These are phyloP conservation scores for Echeneis naucrates DNA, from an alignment of 2,797 vertebrate genomes.

Conservation along the genomic window DNA sequence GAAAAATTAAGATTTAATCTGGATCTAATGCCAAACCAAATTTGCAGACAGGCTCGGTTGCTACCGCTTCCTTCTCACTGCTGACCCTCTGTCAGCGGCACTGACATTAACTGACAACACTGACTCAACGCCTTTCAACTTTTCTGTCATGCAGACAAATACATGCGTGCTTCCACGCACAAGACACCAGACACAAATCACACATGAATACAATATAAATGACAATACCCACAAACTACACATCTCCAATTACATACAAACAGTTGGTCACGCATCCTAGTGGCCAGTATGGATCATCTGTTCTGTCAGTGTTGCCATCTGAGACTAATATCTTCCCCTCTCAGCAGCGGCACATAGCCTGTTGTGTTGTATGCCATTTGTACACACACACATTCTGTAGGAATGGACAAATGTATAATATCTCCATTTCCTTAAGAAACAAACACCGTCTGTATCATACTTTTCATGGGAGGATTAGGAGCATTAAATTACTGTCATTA, in stretches of 20 bases:
- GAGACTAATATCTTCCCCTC: conserved; percentile 7
- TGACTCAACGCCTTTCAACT: conserved; percentile 59
- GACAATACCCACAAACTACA: background rate
- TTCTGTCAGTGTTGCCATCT: background rate
- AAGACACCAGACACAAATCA: conserved; percentile 4
- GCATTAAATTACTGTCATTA: background rate
- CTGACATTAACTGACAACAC: conserved; percentile 61
- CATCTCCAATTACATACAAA: background rate
- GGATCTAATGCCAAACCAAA: conserved; percentile 4
- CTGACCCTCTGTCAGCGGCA: conserved; percentile 54
- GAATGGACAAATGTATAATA: background rate
- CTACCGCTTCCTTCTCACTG: conserved; percentile 6
- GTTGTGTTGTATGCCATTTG: background rate
- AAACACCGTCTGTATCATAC: background rate
- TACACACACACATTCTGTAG: background rate
- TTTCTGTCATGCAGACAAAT: conserved; percentile 23
- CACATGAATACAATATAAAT: conserved; percentile 11
- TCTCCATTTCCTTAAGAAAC: conserved; percentile 11
- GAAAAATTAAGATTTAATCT: background rate
- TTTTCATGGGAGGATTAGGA: background rate
- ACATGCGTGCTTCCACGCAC: background rate
- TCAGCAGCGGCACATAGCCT: background rate
- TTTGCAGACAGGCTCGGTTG: conserved; percentile 26
- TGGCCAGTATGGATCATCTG: conserved; percentile 17
- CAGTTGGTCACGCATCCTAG: background rate